Evolutionary conservation across 2,113 vertebrate species (phyloP).

Genomic region (Scalopus aquaticus): DNA sequence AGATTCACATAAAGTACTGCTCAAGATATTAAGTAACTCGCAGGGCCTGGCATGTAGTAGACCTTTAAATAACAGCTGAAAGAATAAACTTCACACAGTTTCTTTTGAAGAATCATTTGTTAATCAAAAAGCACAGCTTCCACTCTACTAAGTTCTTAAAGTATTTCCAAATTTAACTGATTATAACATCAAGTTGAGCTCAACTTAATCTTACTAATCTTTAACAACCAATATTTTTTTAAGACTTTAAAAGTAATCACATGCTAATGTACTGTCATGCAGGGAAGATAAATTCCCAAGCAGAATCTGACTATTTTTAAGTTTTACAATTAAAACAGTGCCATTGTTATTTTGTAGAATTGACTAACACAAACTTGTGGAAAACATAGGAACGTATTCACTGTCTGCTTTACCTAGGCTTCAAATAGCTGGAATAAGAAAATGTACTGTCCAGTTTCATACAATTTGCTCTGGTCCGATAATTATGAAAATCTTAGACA

Average conservation of each 20-base stretch:
- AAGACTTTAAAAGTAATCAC: neutral
- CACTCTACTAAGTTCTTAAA: neutral
- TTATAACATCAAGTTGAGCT: neutral
- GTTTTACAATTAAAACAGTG: neutral
- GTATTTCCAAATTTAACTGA: neutral
- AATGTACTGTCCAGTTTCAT: neutral
- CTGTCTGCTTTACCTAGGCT: neutral
- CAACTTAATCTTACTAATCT: neutral
- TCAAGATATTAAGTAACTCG: neutral
- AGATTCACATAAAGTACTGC: neutral
- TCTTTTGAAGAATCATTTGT: neutral
- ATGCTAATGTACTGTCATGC: neutral
- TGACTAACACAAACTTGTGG: neutral
- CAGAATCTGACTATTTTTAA: neutral
- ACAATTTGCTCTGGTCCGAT: neutral
- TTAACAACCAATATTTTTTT: neutral
- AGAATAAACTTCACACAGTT: neutral
- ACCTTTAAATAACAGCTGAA: neutral
- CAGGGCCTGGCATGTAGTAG: neutral
- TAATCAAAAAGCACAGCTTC: conserved; percentile 5
- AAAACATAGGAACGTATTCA: neutral
- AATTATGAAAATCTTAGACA: neutral
- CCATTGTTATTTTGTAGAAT: neutral
- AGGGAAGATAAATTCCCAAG: neutral
- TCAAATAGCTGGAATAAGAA: neutral